Base-by-base conservation (phyloP, 2,797 vertebrate species). In the Oceanodroma leucorhoa region DNA sequence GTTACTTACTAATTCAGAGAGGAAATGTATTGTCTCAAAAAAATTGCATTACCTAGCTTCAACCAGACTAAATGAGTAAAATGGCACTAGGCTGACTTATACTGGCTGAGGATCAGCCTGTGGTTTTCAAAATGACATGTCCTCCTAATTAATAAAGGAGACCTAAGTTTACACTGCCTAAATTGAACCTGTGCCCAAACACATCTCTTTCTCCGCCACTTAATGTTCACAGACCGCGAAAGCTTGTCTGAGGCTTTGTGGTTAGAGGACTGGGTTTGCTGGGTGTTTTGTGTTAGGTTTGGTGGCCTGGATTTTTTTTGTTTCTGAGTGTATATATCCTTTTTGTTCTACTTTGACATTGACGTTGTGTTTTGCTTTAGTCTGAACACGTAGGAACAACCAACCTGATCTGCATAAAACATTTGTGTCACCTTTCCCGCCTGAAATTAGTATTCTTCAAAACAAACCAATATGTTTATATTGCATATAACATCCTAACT, bases 391-490 rank as follows among this genome's bases (percentile, higher is more conserved):
- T 92, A 95, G 92, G 90, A 95, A 38, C 43, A 75, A 89, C 14
- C 60, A 91, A 75, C 77, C 88, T 53, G 38, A 77, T 78, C 92
- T 91, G 61, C 66, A 81, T 93, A 78, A 92, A 87, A 93, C 82
- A 75, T 88, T 86, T 50, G 30, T 77, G 92, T 95, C 87, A 82
- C 94, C 77, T 93, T 93, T 82, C 80, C 61, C 77, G 96, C 84
- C 80, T 78, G 71, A 93, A 97, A 96, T 97, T 83, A 95, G 86
- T 91, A 95, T 97, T 97, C 96, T 85, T 95, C 90, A 81, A 90
- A 96, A 82, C 87, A 82, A 92, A 65, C 60, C 89, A 62, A n/a
- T 89, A 71, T 92, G 61, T 94, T 97, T 94, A 65, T 92, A 77
- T 83, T 54, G 78, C 87, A 83, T 85, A 34, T 87, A 92, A 90